These are phyloP conservation scores for Theretra japonica DNA, from an alignment of 2,888 invertebrate species.

Conservation along the genomic window DNA sequence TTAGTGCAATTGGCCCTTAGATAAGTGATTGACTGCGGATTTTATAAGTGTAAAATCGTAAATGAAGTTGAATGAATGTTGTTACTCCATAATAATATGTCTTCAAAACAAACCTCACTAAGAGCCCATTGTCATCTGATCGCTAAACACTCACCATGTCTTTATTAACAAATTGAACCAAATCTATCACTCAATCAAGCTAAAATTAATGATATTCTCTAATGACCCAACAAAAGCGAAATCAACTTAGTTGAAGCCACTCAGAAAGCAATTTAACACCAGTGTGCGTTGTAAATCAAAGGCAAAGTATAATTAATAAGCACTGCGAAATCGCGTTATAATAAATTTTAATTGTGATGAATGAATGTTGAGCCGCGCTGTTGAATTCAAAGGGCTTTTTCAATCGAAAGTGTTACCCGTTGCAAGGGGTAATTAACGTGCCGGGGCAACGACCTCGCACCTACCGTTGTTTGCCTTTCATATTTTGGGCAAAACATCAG, in stretches of 20 bases:
- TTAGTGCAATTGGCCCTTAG: too few species aligned
- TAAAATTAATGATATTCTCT: background rate
- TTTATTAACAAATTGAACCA: too few species aligned
- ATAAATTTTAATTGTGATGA: slow-evolving; percentile 72
- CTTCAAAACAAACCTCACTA: too few species aligned
- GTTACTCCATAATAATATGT: too few species aligned
- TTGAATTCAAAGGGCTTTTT: slow-evolving; percentile 26
- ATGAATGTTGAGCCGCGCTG: slow-evolving; percentile 43
- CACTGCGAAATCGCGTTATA: slow-evolving; percentile 58
- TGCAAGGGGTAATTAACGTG: slow-evolving; percentile 22
- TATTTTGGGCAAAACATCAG: background rate
- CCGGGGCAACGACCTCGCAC: background rate
- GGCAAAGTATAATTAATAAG: slow-evolving; percentile 64
- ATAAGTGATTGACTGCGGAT: too few species aligned
- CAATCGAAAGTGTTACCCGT: slow-evolving; percentile 24
- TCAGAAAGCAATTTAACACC: slow-evolving; percentile 26
- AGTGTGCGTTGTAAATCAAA: slow-evolving; percentile 50
- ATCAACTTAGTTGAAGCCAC: slow-evolving; percentile 16
- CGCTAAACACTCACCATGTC: too few species aligned
- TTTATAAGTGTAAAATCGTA: too few species aligned
- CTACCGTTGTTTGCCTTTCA: background rate
- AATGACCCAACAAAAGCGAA: slow-evolving; percentile 1
- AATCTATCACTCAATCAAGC: background rate
- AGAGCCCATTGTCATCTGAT: too few species aligned
- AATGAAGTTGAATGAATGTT: too few species aligned